Percentiles rank a stretch among this genome's conserved stretches.
These are phyloP conservation scores for Bubo bubo DNA, from an alignment of 2,113 vertebrate species.

Conservation along the genomic window DNA sequence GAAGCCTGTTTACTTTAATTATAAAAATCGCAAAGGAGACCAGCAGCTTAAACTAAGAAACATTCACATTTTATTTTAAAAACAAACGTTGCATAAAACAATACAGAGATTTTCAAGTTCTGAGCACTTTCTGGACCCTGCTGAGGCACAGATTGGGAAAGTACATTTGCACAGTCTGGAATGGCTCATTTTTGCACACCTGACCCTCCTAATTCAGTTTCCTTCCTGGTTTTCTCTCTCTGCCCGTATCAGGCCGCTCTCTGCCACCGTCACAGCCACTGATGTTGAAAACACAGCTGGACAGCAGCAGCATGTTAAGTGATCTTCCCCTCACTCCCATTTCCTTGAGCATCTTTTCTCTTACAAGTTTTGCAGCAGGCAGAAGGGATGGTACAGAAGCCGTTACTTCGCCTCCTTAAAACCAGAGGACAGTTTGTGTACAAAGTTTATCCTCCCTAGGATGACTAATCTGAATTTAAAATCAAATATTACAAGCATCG, in stretches of 20 bases:
- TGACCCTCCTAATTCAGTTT: neutral
- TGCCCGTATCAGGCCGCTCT: neutral
- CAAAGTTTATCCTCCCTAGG: neutral
- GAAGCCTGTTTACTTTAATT: neutral
- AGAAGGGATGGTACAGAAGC: neutral
- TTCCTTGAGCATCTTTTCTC: neutral
- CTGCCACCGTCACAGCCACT: neutral
- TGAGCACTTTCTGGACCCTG: neutral
- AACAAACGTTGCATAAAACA: neutral
- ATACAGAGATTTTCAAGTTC: neutral
- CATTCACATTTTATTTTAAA: constrained; percentile 26
- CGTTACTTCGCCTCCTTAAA: neutral
- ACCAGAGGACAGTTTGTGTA: neutral
- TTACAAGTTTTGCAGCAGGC: neutral
- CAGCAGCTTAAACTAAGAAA: neutral
- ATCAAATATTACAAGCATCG: accelerated
- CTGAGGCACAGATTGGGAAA: neutral
- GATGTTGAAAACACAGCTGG: neutral
- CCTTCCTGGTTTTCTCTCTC: neutral
- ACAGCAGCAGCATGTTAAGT: neutral
- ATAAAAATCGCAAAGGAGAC: neutral
- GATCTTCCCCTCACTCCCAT: neutral
- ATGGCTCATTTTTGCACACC: neutral
- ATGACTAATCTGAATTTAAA: neutral
- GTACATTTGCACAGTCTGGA: neutral